Evolutionary conservation across 92 coral and sea anemone genomes (phyloP).

Genomic region (Anthopleura xanthogrammica): DNA sequence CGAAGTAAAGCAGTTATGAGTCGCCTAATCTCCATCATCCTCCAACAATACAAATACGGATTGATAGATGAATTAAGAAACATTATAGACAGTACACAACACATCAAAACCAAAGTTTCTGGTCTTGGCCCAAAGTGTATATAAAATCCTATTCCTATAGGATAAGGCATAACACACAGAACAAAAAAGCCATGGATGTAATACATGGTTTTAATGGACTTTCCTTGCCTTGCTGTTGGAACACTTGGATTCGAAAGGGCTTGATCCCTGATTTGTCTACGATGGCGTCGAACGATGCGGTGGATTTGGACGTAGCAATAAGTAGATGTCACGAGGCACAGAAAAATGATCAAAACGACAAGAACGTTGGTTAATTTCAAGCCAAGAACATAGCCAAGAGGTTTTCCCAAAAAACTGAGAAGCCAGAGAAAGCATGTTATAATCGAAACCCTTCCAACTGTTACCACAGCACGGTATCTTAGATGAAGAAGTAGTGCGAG

Average conservation of each 20-base stretch:
- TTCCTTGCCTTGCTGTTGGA: neutral
- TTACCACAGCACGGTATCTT: neutral
- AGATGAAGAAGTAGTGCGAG: neutral
- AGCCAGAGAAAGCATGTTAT: too few relatives aligned
- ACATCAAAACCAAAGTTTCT: neutral
- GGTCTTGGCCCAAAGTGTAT: too few relatives aligned
- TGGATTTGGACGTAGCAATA: slow-evolving; percentile 3
- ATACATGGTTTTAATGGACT: slow-evolving; percentile 7
- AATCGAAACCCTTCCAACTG: too few relatives aligned
- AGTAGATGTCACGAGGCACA: neutral
- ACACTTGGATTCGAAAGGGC: neutral
- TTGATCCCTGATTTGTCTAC: slow-evolving; percentile 10
- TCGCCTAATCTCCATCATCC: neutral
- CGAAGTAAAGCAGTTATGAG: too few relatives aligned
- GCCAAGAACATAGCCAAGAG: too few relatives aligned
- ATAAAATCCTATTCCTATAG: neutral
- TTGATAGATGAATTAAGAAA: neutral
- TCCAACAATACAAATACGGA: slow-evolving; percentile 11
- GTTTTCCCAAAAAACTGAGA: neutral
- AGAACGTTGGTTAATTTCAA: too few relatives aligned
- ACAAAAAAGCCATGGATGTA: slow-evolving; percentile 1
- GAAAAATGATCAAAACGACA: too few relatives aligned
- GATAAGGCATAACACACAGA: slow-evolving; percentile 1
- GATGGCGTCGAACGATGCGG: slow-evolving; percentile 10
- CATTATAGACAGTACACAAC: neutral